Evolutionary conservation across 2,888 invertebrate genomes (phyloP).

Genomic region (Cerastis rubricosa): DNA sequence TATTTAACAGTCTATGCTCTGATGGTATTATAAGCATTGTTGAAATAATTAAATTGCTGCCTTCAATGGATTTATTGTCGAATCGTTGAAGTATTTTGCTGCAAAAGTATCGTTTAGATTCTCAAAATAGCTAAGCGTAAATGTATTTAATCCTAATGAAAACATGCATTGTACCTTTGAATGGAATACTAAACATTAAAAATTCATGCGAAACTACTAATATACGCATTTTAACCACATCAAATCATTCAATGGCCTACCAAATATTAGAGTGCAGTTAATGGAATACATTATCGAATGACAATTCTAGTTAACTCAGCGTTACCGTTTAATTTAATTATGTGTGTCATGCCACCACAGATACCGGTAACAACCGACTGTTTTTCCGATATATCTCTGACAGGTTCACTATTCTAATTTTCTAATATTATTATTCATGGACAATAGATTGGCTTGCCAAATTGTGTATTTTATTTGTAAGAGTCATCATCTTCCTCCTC

Average conservation of each 20-base stretch:
- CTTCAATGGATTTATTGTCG: slow-evolving; percentile 33
- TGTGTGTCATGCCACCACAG: background rate
- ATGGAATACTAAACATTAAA: background rate
- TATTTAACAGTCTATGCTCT: slow-evolving; percentile 66
- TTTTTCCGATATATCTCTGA: slow-evolving; percentile 1
- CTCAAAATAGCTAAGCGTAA: background rate
- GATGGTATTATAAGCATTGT: slow-evolving; percentile 59
- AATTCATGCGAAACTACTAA: slow-evolving; percentile 9
- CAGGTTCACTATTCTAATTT: background rate
- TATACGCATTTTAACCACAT: slow-evolving; percentile 5
- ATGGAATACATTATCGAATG: slow-evolving; percentile 8
- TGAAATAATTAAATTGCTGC: slow-evolving; percentile 41
- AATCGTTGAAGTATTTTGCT: slow-evolving; percentile 16
- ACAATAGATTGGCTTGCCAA: background rate
- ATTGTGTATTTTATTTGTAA: too few relatives aligned
- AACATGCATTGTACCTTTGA: background rate
- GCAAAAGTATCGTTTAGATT: slow-evolving; percentile 11
- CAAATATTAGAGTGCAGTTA: slow-evolving; percentile 15
- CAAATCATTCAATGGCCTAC: background rate
- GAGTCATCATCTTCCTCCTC: too few relatives aligned
- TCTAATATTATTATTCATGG: slow-evolving; percentile 5
- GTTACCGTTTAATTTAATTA: slow-evolving; percentile 24
- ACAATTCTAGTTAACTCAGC: slow-evolving; percentile 10
- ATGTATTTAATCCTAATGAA: background rate
- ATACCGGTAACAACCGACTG: slow-evolving; percentile 4